Evolutionary conservation across 2,888 invertebrate genomes (phyloP).

Genomic region (Oxyteleia sp.): DNA sequence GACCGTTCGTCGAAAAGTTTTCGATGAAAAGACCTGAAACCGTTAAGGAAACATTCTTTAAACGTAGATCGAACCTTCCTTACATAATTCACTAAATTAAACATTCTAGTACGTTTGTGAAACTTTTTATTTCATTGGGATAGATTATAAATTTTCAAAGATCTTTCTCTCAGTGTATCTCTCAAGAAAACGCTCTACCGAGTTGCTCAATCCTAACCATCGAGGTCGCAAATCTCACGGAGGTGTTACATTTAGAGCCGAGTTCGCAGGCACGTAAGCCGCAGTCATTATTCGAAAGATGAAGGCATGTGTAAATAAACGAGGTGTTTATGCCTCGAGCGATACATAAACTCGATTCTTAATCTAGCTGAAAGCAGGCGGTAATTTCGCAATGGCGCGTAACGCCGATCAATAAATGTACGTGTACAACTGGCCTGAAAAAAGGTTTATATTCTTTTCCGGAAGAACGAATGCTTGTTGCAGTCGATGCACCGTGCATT

Average conservation of each 20-base stretch:
- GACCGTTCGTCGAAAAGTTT: too few relatives aligned
- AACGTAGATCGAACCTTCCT: too few relatives aligned
- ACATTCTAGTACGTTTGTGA: too few relatives aligned
- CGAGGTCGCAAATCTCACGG: slow-evolving; percentile 14
- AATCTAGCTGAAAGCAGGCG: slow-evolving; percentile 84
- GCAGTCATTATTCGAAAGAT: slow-evolving; percentile 77
- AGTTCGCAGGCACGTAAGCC: slow-evolving; percentile 48
- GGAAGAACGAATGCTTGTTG: slow-evolving; percentile 60
- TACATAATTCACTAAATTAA: too few relatives aligned
- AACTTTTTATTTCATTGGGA: too few relatives aligned
- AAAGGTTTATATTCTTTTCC: slow-evolving; percentile 69
- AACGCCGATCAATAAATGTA: slow-evolving; percentile 78
- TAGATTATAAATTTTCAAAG: too few relatives aligned
- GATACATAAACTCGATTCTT: slow-evolving; percentile 81
- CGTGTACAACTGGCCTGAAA: slow-evolving; percentile 66
- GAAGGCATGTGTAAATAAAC: slow-evolving; percentile 78
- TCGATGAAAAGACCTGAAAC: too few relatives aligned
- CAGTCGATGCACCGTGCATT: slow-evolving; percentile 29
- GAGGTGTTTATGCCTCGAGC: slow-evolving; percentile 71
- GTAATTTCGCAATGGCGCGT: slow-evolving; percentile 80
- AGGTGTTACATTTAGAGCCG: slow-evolving; percentile 32
- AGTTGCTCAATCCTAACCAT: neutral
- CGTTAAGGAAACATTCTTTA: too few relatives aligned
- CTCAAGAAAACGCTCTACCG: neutral
- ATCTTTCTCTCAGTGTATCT: neutral